A percentile compares a stretch with the other conserved stretches of the same genome.
Evolutionary conservation across 2,888 invertebrate genomes (phyloP).

Genomic region (Agapostemon virescens): DNA sequence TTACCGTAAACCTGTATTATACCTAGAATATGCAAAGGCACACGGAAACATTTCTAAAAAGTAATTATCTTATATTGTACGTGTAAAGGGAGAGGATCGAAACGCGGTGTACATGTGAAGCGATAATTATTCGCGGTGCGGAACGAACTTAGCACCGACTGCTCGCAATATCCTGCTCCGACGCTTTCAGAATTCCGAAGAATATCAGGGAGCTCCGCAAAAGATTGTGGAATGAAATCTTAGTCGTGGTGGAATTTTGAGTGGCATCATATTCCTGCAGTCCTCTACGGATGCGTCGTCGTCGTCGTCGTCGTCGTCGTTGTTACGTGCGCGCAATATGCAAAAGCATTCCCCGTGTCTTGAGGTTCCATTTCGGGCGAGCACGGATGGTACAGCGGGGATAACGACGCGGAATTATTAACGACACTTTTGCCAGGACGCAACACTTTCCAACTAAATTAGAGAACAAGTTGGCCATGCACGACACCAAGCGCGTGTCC

Average conservation of each 20-base stretch:
- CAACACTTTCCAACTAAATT: constrained; percentile 67
- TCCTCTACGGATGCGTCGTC: background rate
- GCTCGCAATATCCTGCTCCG: constrained; percentile 17
- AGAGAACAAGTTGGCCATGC: constrained; percentile 61
- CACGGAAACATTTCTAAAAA: background rate
- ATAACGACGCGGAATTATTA: constrained; percentile 68
- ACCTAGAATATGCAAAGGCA: background rate
- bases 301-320: background rate
- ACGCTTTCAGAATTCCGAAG: constrained; percentile 19
- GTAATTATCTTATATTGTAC: too few species aligned
- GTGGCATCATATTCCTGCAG: constrained; percentile 36
- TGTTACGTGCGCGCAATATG: constrained; percentile 53
- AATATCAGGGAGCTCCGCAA: constrained; percentile 11
- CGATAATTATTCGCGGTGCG: constrained; percentile 39
- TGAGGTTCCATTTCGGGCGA: constrained; percentile 54
- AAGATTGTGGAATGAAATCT: constrained; percentile 41
- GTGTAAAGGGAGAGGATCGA: background rate
- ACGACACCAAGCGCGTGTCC: constrained; percentile 34
- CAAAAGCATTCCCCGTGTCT: constrained; percentile 50
- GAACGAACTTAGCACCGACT: background rate
- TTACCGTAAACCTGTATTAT: too few species aligned
- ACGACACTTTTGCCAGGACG: constrained; percentile 59
- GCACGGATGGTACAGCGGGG: constrained; percentile 31
- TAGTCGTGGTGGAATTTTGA: constrained; percentile 34
- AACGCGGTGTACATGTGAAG: background rate